Percentiles rank a stretch among this genome's conserved stretches.
Evolutionary conservation across 2,797 vertebrate genomes (phyloP).

Genomic region (Melanotaenia nigrans): DNA sequence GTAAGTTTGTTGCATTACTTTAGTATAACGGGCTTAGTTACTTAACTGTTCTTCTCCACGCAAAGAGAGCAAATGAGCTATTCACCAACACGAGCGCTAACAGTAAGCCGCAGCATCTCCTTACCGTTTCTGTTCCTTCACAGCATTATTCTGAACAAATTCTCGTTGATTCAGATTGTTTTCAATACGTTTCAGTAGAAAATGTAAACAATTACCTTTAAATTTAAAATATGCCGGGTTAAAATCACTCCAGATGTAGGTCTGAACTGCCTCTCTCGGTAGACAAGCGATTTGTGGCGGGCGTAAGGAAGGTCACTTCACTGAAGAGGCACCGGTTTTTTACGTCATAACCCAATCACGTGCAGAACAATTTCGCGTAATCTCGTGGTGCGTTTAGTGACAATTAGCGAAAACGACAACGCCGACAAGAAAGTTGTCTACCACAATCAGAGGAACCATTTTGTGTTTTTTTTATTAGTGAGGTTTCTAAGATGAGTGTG

Average conservation of each 20-base stretch:
- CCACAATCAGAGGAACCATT: neutral
- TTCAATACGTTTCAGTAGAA: fast-evolving
- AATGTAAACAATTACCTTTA: constrained; percentile 24
- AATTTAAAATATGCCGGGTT: neutral
- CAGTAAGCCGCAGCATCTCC: constrained; percentile 3
- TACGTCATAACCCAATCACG: constrained; percentile 67
- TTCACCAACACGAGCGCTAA: constrained; percentile 29
- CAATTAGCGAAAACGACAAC: neutral
- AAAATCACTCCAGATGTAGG: neutral
- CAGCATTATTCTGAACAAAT: neutral
- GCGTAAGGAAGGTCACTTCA: constrained; percentile 75
- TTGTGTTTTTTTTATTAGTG: neutral
- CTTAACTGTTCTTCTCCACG: neutral
- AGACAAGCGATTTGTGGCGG: constrained; percentile 37
- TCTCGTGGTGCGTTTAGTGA: neutral
- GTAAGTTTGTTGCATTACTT: fast-evolving
- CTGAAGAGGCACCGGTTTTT: constrained; percentile 62
- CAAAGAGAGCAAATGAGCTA: neutral
- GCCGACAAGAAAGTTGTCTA: no score
- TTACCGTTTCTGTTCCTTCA: neutral
- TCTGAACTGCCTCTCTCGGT: fast-evolving
- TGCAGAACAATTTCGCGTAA: constrained; percentile 11
- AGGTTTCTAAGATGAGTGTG: neutral
- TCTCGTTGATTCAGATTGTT: fast-evolving
- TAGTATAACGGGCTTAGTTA: neutral